Evolutionary conservation across 2,888 invertebrate genomes (phyloP).

Genomic region (Pachydiplax longipennis): DNA sequence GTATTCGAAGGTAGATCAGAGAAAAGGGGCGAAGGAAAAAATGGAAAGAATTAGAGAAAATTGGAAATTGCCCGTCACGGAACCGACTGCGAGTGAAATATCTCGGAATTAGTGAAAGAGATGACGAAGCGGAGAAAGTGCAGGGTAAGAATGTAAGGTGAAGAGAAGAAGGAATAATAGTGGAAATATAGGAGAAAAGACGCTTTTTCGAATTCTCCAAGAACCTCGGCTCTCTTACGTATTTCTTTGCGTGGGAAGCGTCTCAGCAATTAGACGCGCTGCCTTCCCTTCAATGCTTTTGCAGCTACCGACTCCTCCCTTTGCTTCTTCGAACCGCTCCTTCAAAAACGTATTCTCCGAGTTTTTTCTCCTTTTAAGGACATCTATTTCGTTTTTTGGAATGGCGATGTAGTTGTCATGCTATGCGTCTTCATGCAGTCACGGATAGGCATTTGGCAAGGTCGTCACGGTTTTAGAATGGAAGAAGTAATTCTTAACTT

Average conservation of each 20-base stretch:
- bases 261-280: neutral
- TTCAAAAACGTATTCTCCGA: neutral
- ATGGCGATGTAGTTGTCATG: neutral
- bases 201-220: neutral
- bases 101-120: too few species aligned
- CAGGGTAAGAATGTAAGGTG: neutral
- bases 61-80: too few species aligned
- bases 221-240: neutral
- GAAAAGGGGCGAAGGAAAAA: too few species aligned
- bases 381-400: neutral
- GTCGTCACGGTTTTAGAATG: too few species aligned
- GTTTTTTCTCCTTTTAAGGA: neutral
- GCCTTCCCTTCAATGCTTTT: neutral
- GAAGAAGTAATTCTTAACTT: too few species aligned
- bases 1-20: too few species aligned
- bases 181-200: neutral
- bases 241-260: neutral
- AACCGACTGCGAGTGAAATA: too few species aligned
- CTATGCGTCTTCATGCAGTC: neutral
- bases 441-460: too few species aligned
- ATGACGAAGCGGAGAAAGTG: neutral
- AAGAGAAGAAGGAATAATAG: neutral
- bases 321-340: neutral
- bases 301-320: neutral
- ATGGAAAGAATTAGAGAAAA: too few species aligned